Conservation (phyloP, 2,797 vertebrate species). For the Buphagus erythrorhynchus region DNA sequence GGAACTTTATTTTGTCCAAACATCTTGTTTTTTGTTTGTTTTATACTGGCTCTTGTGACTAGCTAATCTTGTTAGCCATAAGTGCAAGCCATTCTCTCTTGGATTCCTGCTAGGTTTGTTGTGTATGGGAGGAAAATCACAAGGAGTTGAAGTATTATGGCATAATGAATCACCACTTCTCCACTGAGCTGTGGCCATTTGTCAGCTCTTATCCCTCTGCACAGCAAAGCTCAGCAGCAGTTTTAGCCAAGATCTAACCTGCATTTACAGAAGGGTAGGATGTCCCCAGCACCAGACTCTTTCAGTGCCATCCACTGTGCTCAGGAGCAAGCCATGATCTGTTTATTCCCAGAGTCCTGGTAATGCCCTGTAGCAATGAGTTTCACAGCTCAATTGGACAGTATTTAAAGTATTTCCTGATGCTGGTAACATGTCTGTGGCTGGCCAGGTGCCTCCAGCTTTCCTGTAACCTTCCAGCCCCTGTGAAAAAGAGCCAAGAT, state of each 20-base stretch:
- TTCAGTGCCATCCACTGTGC: not conserved
- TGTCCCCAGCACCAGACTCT: not conserved
- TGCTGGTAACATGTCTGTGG: not conserved
- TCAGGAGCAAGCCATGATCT: not conserved
- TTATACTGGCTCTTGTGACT: not conserved
- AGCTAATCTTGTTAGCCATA: not conserved
- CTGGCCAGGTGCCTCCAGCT: conserved; percentile 18
- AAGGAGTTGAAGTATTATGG: not conserved
- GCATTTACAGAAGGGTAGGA: not conserved
- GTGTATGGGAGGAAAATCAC: not conserved
- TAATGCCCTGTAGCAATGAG: not conserved
- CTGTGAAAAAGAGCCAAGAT: not conserved
- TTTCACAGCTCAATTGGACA: not conserved
- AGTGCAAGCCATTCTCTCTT: not conserved
- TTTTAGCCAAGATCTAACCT: not conserved
- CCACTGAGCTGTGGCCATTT: not conserved
- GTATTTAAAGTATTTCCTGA: conserved; percentile 17
- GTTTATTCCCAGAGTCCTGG: not conserved
- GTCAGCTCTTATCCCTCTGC: not conserved
- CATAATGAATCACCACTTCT: not conserved
- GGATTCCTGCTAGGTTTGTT: not conserved
- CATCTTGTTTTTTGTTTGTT: not conserved
- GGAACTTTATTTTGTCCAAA: not conserved
- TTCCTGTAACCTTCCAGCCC: not conserved
- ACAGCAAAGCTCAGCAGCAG: not conserved